Base-by-base conservation (phyloP, 2,888 invertebrate genomes). In the Rhingia rostrata region DNA sequence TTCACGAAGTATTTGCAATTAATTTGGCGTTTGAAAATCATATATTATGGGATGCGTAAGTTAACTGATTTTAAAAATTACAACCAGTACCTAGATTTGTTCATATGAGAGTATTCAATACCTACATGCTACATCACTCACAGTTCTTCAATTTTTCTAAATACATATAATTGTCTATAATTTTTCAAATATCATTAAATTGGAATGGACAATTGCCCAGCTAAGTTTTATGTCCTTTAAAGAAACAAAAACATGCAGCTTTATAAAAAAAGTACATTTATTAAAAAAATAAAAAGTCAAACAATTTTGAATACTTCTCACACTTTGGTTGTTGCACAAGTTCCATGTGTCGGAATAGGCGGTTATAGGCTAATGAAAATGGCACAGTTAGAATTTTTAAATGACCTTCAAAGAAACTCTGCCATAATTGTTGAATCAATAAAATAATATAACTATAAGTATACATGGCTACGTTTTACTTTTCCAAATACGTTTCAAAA, bases 1-100 rank as follows among this genome's bases (percentile, higher is more conserved):
- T 88, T n/a, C 91, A 91, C 73, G 88, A 89, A 61, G 86, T 87
- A 6, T 89, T 90, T 77, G 90, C 87, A 0, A 78, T 87, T 6
- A 87, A 87, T n/a, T 87, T 88, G 22, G 90, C 89, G 0, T 89
- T 73, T 67, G 72, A 61, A 5, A 73, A 81, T 4, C 78, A 88
- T 37, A 86, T 88, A 6, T 87, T 89, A n/a, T 91, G 91, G 90
- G 89, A 89, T 69, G 70, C 86, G 89, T 89, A 87, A 88, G 88
- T 53, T 33, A 33, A 32, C 6, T 9, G 10, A 2, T 9, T 9
- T 39, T 6, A 1, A 10, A 9, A 9, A 10, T 3, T 1, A 39
- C 1, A 39, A 1, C 1, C 10, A 9, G 6, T 39, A 39, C 10
- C 10, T 39, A 39, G 6, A 39, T 9, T 39, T 9, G 6, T 2